Percentiles rank a stretch among this genome's conserved stretches.
Evolutionary conservation across 2,113 vertebrate genomes (phyloP).

Genomic region (Eclectus roratus): DNA sequence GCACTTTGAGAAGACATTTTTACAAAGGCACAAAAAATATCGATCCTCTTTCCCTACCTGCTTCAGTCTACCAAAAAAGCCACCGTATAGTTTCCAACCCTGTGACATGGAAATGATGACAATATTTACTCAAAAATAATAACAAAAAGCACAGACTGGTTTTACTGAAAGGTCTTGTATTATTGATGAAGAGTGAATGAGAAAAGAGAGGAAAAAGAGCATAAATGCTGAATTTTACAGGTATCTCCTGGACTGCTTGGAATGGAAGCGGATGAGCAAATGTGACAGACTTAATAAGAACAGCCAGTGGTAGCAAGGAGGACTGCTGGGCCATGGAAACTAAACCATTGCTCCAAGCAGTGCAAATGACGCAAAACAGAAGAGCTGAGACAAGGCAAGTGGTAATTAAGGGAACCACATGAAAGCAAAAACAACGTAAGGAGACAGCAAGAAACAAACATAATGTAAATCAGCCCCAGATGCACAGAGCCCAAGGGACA

Average conservation of each 20-base stretch:
- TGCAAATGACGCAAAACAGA: background rate
- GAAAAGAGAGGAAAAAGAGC: background rate
- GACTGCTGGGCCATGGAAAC: background rate
- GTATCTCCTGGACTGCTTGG: background rate
- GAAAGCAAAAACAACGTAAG: background rate
- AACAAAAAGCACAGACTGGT: background rate
- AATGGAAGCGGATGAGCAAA: background rate
- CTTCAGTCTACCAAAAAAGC: background rate
- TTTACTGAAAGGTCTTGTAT: background rate
- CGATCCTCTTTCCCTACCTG: background rate
- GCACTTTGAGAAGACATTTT: background rate
- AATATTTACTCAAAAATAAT: background rate
- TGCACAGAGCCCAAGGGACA: rapidly evolving
- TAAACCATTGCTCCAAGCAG: background rate
- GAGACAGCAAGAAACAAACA: background rate
- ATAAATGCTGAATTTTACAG: background rate
- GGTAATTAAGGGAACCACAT: background rate
- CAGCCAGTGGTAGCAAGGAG: background rate
- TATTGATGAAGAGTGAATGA: background rate
- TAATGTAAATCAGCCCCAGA: background rate
- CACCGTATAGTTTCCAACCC: background rate
- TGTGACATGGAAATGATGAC: background rate
- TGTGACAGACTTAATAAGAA: rapidly evolving
- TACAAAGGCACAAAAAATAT: background rate
- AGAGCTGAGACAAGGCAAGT: background rate